These are phyloP conservation scores for Nasonia vitripennis DNA, from an alignment of 1,140 invertebrate species.

Conservation along the genomic window DNA sequence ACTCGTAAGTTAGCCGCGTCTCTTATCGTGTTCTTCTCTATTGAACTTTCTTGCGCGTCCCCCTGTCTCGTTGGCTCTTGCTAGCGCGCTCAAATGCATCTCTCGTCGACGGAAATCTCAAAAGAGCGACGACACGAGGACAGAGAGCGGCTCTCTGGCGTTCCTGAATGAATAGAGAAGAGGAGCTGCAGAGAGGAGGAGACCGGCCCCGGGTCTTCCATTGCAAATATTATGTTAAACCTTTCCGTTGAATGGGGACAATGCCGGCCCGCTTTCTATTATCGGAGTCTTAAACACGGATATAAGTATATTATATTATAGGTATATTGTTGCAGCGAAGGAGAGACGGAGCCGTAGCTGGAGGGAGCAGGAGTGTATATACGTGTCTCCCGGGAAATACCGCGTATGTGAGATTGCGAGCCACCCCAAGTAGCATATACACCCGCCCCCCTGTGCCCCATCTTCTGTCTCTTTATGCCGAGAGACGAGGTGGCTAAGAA, in stretches of 20 bases:
- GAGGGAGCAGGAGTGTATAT: background rate
- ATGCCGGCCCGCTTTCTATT: slow-evolving; percentile 64
- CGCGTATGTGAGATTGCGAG: slow-evolving; percentile 9
- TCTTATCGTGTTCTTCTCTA: too few species aligned
- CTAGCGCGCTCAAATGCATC: background rate
- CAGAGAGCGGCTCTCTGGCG: too few species aligned
- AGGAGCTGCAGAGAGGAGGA: too few species aligned
- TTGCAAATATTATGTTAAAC: slow-evolving; percentile 75
- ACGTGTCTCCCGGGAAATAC: slow-evolving; percentile 65
- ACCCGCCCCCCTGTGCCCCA: background rate
- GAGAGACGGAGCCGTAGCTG: background rate
- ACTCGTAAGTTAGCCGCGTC: too few species aligned
- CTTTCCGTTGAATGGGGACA: slow-evolving; percentile 69
- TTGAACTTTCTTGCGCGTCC: background rate
- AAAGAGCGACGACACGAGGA: background rate
- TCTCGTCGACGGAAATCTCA: background rate
- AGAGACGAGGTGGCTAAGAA: slow-evolving; percentile 17
- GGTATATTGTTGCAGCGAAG: slow-evolving; percentile 64
- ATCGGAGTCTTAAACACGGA: slow-evolving; percentile 66
- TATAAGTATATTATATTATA: slow-evolving; percentile 67
- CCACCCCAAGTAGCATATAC: background rate
- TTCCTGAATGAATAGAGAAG: too few species aligned
- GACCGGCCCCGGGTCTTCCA: slow-evolving; percentile 66
- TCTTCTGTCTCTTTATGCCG: slow-evolving; percentile 11
- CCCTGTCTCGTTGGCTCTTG: background rate